Conservation (phyloP, 2,113 vertebrate species). For the Cyanoramphus novaezelandiae region DNA sequence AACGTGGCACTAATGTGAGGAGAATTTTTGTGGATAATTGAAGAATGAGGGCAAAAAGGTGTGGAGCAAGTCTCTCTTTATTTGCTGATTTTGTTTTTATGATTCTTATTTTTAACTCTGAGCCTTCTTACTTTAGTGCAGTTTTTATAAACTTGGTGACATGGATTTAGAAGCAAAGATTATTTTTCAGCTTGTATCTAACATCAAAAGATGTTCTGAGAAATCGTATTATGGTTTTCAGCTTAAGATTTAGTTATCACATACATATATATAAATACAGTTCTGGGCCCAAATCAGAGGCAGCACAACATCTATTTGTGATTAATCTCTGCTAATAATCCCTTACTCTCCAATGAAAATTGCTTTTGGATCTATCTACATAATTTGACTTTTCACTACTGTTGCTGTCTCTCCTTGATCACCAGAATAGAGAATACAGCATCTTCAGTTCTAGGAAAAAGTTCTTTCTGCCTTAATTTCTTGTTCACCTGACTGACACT, state of each 20-base stretch:
- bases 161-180: constrained; percentile 49
- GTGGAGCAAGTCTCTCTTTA: neutral
- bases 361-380: constrained; percentile 15
- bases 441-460: neutral
- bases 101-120: constrained; percentile 22
- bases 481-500: neutral
- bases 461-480: neutral
- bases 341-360: constrained; percentile 16
- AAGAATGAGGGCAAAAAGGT: neutral
- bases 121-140: constrained; percentile 1
- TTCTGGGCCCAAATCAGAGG: neutral
- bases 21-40: neutral
- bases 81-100: neutral
- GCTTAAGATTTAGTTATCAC: constrained; percentile 63
- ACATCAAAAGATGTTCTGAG: constrained; percentile 52
- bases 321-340: constrained; percentile 60
- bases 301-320: constrained; percentile 45
- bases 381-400: constrained; percentile 49
- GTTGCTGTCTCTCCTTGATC: constrained; percentile 11
- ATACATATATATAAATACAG: neutral
- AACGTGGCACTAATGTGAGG: neutral
- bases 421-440: neutral
- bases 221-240: constrained; percentile 40
- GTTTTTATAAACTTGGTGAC: constrained; percentile 37
- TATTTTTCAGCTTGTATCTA: constrained; percentile 66